Percentiles rank a stretch among this genome's conserved stretches.
phyloP scores from a whole-genome alignment of 2,888 invertebrate species.

The Steinernema scapterisci region DNA sequence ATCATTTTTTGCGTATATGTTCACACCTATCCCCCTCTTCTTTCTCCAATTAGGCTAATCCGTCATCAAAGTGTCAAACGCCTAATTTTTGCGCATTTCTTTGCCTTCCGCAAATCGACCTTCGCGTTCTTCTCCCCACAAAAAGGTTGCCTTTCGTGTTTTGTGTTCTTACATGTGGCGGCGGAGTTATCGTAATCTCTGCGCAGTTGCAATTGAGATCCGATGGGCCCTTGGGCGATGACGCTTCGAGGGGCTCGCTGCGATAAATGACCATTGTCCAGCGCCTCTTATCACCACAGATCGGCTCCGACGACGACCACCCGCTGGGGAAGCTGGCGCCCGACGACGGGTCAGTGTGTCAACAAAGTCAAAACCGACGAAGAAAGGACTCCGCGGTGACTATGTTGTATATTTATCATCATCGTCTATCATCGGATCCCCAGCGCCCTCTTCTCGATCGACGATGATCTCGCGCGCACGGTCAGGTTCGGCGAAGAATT shows the following conservation, averaged over 20 bases:
- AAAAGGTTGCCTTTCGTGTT: neutral
- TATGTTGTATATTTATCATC: slow-evolving; percentile 19
- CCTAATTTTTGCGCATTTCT: slow-evolving; percentile 2
- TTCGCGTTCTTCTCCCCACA: neutral
- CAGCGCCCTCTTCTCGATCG: neutral
- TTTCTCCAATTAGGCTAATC: slow-evolving; percentile 14
- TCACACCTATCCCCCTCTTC: too few relatives aligned
- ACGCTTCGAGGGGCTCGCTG: neutral
- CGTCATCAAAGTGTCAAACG: slow-evolving; percentile 8
- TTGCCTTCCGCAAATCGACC: neutral
- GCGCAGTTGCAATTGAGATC: neutral
- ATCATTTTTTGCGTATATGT: too few relatives aligned
- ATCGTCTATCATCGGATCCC: neutral
- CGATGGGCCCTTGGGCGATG: neutral
- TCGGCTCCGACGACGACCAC: slow-evolving; percentile 10
- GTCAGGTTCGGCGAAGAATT: neutral
- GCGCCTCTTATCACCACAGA: slow-evolving; percentile 19
- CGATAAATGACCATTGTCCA: slow-evolving; percentile 26
- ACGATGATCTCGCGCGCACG: slow-evolving; percentile 27
- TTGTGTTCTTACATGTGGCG: too few relatives aligned
- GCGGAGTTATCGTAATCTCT: neutral
- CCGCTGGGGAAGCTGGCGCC: slow-evolving; percentile 12
- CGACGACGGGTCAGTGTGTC: slow-evolving; percentile 26
- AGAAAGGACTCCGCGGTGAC: neutral
- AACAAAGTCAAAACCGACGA: slow-evolving; percentile 23